phyloP scores from a whole-genome alignment of 2,113 vertebrate species.

The Mesembrinibis cayennensis region DNA sequence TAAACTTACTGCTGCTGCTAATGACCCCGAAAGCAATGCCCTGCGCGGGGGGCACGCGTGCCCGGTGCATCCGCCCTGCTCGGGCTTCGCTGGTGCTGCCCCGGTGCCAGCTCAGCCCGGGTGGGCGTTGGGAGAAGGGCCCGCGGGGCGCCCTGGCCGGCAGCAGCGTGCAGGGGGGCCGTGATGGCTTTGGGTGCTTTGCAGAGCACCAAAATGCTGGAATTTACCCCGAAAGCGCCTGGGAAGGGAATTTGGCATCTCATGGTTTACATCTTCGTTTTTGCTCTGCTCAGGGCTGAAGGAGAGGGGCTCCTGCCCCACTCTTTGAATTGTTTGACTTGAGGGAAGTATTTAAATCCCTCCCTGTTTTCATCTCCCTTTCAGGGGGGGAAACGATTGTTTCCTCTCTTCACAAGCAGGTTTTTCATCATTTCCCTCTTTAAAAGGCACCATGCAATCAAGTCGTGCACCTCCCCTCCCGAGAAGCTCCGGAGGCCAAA shows the following conservation, averaged over 20 bases:
- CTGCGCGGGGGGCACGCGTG: fast-evolving
- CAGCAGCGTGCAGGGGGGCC: fast-evolving
- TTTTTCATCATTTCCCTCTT: neutral
- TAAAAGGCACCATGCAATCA: neutral
- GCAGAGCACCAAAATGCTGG: neutral
- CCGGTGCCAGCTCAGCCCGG: fast-evolving
- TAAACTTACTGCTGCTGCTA: constrained; percentile 15
- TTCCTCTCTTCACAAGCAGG: neutral
- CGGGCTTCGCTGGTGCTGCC: neutral
- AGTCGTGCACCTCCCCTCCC: neutral
- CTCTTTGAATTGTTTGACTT: neutral
- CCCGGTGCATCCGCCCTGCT: fast-evolving
- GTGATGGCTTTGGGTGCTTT: neutral
- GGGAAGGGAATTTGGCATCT: neutral
- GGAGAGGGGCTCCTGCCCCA: neutral
- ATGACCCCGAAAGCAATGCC: neutral
- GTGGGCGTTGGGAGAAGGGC: neutral
- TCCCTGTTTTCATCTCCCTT: neutral
- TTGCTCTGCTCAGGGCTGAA: neutral
- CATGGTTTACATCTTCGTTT: fast-evolving
- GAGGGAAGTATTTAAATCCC: neutral
- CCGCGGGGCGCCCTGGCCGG: fast-evolving
- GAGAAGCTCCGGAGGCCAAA: neutral
- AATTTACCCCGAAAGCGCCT: neutral
- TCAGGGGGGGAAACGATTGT: neutral